Percentiles rank a stretch among this genome's conserved stretches.
phyloP scores from a whole-genome alignment of 2,113 vertebrate species.

The Mustela lutreola region DNA sequence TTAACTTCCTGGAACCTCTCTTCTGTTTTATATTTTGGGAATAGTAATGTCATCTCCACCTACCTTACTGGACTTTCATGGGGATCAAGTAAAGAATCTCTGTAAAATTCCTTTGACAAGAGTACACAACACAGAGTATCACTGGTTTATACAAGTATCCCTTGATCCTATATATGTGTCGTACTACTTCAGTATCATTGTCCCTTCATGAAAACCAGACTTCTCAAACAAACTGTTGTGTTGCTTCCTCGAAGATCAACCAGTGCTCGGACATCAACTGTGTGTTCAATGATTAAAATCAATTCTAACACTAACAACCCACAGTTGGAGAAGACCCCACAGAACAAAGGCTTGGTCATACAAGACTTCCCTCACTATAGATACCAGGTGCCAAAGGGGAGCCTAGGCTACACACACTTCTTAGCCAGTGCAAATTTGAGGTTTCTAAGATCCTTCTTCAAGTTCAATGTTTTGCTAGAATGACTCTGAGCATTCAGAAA shows the following conservation, averaged over 20 bases:
- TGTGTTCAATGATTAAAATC: neutral
- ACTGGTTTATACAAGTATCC: neutral
- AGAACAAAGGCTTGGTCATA: neutral
- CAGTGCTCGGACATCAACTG: neutral
- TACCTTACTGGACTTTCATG: neutral
- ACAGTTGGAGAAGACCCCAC: neutral
- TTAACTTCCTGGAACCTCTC: neutral
- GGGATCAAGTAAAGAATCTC: neutral
- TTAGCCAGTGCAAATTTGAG: accelerated
- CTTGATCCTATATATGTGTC: neutral
- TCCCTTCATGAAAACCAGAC: neutral
- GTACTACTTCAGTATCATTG: neutral
- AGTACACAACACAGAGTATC: neutral
- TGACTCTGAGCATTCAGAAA: neutral
- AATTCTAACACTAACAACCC: neutral
- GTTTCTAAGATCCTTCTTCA: neutral
- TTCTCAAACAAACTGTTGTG: neutral
- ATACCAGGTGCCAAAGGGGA: accelerated
- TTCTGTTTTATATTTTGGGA: neutral
- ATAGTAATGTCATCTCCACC: neutral
- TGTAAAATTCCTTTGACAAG: neutral
- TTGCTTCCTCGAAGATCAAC: neutral
- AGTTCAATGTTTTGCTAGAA: too few relatives aligned
- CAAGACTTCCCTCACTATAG: neutral
- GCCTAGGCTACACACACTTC: accelerated